Percentiles rank a stretch among this genome's conserved stretches.
Evolutionary conservation across 2,113 vertebrate species (phyloP).

Genomic region (Melanerpes formicivorus): DNA sequence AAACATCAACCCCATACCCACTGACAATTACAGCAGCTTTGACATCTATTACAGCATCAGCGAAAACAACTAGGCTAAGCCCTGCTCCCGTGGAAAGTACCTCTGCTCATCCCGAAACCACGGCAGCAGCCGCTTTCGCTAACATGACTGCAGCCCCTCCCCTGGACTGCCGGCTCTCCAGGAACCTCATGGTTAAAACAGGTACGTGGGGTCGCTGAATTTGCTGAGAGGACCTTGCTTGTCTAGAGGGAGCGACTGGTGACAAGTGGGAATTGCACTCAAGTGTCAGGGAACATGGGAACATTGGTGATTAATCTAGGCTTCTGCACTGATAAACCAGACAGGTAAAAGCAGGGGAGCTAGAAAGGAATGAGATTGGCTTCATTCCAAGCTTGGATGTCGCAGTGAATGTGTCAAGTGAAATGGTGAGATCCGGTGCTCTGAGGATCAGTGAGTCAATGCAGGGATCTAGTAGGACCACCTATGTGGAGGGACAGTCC

Average conservation of each 20-base stretch:
- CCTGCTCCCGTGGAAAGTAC: slow-evolving; percentile 66
- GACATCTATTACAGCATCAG: slow-evolving; percentile 78
- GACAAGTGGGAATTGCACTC: not conserved
- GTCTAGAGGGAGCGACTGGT: not conserved
- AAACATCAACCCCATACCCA: slow-evolving; percentile 66
- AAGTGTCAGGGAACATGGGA: rapidly evolving
- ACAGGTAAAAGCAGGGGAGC: rapidly evolving
- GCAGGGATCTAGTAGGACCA: not conserved
- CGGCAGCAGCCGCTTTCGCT: slow-evolving; percentile 62
- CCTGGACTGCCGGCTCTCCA: slow-evolving; percentile 90
- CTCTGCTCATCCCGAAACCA: slow-evolving; percentile 53
- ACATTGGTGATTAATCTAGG: not conserved
- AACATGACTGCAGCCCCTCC: slow-evolving; percentile 80
- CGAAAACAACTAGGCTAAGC: slow-evolving; percentile 76
- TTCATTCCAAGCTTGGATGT: not conserved
- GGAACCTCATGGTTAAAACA: slow-evolving; percentile 90
- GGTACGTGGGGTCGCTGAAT: slow-evolving; percentile 68
- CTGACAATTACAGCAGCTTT: slow-evolving; percentile 80
- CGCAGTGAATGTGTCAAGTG: rapidly evolving
- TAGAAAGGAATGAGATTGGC: rapidly evolving
- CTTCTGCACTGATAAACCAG: not conserved
- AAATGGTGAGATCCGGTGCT: not conserved
- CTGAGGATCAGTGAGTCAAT: not conserved
- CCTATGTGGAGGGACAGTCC: rapidly evolving
- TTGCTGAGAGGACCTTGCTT: not conserved